Evolutionary conservation across 2,888 invertebrate genomes (phyloP), one percentile per base, ranked within the genome.

Genomic region (Hedychridium roseum): DNA sequence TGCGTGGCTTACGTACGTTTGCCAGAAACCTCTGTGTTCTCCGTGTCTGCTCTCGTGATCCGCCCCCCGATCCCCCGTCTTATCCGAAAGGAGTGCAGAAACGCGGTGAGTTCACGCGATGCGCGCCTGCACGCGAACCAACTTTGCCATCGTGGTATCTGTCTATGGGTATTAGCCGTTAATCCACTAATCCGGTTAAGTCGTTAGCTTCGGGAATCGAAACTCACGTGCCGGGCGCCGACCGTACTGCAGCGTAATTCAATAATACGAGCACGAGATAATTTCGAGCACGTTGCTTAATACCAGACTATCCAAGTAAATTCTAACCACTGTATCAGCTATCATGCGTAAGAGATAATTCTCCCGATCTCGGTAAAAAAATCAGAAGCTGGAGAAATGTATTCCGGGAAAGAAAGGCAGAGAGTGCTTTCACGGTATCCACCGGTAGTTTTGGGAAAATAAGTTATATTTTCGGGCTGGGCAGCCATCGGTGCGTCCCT

Each of bases 151-250:
- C 50, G 48, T 39, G 60, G 54, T 51, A 62, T 57, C 60, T 64
- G 64, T 67, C 68, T 57, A 44, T 57, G 56, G 58, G 58, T 57
- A 70, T 70, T 57, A 71, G 60, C 57, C 53, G 53, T 42, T 50
- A 48, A 49, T 45, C 38, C 43, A 52, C 57, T 70, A 72, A 72
- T 70, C 63, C 59, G 50, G 48, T 70, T 64, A 67, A 67, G 57
- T 66, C 59, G 54, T 66, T 66, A 65, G 64, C 50, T 43, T 36
- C 51, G 41, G 43, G 50, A 50, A 38, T 56, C 14, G 39, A 46
- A 46, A 42, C 40, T 12, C 37, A 31, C 50, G 44, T 43, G 36
- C 47, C 31, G n/a, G n/a, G n/a, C n/a, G 60, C 46, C 62, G 55
- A 52, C 43, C 40, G 46, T 43, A 45, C 47, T 50, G 45, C 44